phyloP scores from a whole-genome alignment of 2,888 invertebrate genomes.

The Drosophila differens region DNA sequence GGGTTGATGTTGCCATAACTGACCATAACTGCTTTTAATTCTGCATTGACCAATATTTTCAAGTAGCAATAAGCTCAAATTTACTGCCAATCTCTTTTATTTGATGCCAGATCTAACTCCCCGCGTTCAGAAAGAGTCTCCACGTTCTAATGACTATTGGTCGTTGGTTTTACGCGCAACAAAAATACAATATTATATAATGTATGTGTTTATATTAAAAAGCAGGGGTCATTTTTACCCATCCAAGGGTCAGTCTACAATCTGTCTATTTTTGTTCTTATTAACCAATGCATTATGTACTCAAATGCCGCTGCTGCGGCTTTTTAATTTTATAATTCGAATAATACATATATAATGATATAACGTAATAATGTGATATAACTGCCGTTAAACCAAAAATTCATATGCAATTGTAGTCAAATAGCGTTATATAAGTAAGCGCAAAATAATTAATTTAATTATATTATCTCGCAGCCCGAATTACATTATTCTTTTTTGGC shows the following conservation, averaged over 20 bases:
- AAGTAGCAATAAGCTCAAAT: neutral
- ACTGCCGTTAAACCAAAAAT: neutral
- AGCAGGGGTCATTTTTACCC: neutral
- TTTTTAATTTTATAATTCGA: neutral
- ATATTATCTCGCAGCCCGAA: neutral
- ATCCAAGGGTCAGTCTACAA: neutral
- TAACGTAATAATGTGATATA: neutral
- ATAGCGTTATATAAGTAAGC: neutral
- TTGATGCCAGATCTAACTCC: neutral
- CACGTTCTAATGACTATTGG: neutral
- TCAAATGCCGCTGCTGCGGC: neutral
- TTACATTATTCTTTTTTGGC: neutral
- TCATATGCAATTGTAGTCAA: neutral
- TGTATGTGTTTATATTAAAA: neutral
- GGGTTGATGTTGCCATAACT: neutral
- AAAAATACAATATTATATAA: neutral
- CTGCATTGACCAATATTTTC: slow-evolving; percentile 11
- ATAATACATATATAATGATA: neutral
- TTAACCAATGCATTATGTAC: neutral
- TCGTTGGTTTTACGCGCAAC: neutral
- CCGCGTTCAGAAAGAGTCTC: neutral
- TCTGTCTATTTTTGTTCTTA: neutral
- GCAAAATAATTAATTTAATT: neutral
- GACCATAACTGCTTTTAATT: slow-evolving; percentile 20
- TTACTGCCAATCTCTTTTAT: neutral